These are phyloP conservation scores for Lepisosteus osseus DNA, from an alignment of 2,113 vertebrate genomes.

Conservation along the genomic window DNA sequence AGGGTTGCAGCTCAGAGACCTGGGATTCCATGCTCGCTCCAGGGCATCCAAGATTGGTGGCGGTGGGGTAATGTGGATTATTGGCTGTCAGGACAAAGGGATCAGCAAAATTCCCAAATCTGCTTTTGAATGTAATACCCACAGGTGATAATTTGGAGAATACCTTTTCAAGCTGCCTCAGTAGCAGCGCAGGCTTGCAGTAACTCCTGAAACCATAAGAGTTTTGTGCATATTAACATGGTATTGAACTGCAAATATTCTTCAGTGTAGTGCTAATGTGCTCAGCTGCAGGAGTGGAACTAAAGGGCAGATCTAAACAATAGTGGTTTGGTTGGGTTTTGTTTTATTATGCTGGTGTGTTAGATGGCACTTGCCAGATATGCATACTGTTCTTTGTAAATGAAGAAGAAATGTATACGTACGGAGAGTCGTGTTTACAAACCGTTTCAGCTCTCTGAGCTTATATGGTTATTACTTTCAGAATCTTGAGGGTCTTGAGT, in stretches of 20 bases:
- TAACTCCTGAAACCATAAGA: conserved; percentile 23
- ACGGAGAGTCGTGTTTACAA: no score
- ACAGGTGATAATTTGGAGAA: not conserved
- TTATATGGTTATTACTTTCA: no score
- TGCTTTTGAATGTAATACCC: no score
- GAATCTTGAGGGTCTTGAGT: no score
- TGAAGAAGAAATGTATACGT: no score
- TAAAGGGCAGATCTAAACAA: conserved; percentile 7
- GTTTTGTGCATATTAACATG: conserved; percentile 17
- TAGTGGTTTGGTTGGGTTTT: not conserved
- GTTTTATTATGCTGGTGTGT: conserved; percentile 9
- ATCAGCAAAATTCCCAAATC: no score
- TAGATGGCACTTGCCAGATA: not conserved
- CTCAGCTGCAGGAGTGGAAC: conserved; percentile 7
- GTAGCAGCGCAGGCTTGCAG: not conserved
- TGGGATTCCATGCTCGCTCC: not conserved
- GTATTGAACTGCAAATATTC: conserved; percentile 20
- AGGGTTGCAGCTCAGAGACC: not conserved
- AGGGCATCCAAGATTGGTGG: not conserved
- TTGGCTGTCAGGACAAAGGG: not conserved
- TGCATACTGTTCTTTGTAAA: no score
- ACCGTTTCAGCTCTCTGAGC: no score
- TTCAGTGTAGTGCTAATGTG: conserved; percentile 14
- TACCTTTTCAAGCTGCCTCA: not conserved
- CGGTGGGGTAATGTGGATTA: not conserved